Conservation (phyloP, 2,888 invertebrate genomes). For the Tetranychus piercei region DNA sequence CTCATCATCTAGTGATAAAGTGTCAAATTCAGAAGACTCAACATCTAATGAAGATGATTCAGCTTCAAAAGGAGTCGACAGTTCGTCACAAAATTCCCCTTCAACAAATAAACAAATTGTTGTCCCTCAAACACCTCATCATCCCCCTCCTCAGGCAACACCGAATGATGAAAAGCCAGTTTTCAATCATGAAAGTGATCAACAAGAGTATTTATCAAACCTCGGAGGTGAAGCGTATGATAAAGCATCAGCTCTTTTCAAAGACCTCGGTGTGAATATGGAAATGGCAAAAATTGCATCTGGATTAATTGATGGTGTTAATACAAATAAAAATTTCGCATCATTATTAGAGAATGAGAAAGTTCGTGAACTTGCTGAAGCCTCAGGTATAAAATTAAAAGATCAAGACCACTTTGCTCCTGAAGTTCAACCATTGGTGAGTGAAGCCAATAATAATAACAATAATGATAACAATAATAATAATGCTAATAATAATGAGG, state of each 20-base stretch:
- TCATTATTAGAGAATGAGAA: neutral
- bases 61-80: neutral
- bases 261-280: constrained; percentile 1
- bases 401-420: neutral
- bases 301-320: neutral
- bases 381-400: neutral
- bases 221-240: neutral
- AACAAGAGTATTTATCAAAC: neutral
- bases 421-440: constrained; percentile 5
- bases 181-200: neutral
- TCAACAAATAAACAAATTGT: neutral
- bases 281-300: constrained; percentile 4
- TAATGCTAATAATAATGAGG: too few species aligned
- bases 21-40: neutral
- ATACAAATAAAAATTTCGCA: neutral
- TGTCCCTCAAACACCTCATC: neutral
- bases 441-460: neutral
- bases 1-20: neutral
- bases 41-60: neutral
- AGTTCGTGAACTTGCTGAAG: neutral
- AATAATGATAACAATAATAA: neutral
- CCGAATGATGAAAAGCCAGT: neutral
- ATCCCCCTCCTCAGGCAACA: neutral
- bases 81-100: neutral
- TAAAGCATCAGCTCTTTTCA: neutral